Evolutionary conservation across 2,888 invertebrate genomes (phyloP).

Genomic region (Drosophila birchii): DNA sequence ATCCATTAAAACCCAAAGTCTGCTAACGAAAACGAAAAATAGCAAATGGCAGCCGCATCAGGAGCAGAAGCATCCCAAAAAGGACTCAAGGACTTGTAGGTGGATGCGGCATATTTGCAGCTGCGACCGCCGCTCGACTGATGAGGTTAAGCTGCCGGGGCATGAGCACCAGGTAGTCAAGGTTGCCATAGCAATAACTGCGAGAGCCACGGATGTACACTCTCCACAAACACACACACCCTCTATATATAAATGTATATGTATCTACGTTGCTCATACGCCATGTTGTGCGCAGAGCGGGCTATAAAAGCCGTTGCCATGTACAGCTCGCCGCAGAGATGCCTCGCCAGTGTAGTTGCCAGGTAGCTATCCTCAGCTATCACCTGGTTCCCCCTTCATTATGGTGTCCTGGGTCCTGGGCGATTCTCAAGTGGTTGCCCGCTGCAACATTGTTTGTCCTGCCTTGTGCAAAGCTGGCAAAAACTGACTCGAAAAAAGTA

Average conservation of each 20-base stretch:
- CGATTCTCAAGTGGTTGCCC: conserved; percentile 61
- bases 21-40: conserved; percentile 68
- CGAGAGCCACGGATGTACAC: conserved; percentile 50
- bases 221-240: neutral
- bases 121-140: conserved; percentile 46
- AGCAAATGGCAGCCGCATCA: conserved; percentile 49
- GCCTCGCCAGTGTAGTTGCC: conserved; percentile 61
- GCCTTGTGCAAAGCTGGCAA: conserved; percentile 34
- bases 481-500: conserved; percentile 35
- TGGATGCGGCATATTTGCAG: conserved; percentile 54
- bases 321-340: conserved; percentile 69
- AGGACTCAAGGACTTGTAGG: conserved; percentile 50
- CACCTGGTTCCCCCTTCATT: neutral
- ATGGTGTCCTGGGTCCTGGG: conserved; percentile 32
- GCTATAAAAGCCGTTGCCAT: conserved; percentile 77
- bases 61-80: conserved; percentile 45
- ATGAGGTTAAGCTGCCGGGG: conserved; percentile 66
- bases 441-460: conserved; percentile 49
- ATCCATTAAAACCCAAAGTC: conserved; percentile 81
- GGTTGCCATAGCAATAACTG: conserved; percentile 81
- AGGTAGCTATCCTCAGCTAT: conserved; percentile 37
- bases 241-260: neutral
- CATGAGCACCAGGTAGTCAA: conserved; percentile 77
- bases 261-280: conserved; percentile 63
- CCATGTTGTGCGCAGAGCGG: conserved; percentile 72